These are phyloP conservation scores for Gymnobelideus leadbeateri DNA, from an alignment of 2,113 vertebrate species.

Conservation along the genomic window DNA sequence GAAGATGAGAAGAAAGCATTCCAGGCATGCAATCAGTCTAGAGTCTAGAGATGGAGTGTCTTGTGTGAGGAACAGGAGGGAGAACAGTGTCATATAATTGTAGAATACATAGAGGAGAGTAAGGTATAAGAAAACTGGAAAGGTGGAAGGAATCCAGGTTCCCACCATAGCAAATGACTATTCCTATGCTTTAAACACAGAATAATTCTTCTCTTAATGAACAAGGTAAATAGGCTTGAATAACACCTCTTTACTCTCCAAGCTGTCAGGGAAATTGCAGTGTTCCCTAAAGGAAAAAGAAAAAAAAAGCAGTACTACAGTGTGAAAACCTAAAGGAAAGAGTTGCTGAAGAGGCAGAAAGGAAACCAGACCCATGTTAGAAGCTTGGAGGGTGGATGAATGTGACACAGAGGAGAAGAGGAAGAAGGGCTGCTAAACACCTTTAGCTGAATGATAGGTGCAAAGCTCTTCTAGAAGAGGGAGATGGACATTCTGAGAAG, in stretches of 20 bases:
- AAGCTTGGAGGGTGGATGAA: background rate
- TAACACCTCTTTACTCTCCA: background rate
- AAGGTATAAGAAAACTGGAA: background rate
- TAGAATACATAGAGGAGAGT: background rate
- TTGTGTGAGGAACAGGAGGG: background rate
- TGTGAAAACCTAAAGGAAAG: background rate
- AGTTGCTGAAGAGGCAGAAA: background rate
- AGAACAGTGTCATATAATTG: background rate
- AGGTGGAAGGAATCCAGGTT: background rate
- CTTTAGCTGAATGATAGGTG: background rate
- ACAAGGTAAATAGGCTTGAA: background rate
- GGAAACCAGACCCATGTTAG: background rate
- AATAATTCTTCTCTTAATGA: background rate
- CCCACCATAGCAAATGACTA: background rate
- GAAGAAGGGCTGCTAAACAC: background rate
- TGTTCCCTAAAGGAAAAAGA: background rate
- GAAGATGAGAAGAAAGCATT: background rate
- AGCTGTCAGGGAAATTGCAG: background rate
- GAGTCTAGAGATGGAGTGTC: background rate
- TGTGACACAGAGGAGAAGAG: background rate
- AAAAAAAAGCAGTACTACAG: background rate
- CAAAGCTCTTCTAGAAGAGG: background rate
- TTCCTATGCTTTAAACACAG: background rate
- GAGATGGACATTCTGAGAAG: background rate
- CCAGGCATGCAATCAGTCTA: background rate